Conservation (phyloP, 2,797 vertebrate genomes). For the Tiaroga cobitis region DNA sequence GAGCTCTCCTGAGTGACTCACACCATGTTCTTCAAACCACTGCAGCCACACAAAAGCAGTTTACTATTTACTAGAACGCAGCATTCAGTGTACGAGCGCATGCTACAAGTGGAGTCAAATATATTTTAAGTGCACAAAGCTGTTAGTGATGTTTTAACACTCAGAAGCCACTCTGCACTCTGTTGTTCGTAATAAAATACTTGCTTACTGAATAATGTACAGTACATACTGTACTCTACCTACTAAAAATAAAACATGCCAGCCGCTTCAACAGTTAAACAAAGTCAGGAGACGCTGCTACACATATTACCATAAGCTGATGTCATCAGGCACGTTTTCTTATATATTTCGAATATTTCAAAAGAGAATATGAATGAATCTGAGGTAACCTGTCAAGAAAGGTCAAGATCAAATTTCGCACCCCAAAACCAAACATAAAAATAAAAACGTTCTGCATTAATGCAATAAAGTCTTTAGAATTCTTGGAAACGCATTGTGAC, state of each 20-base stretch:
- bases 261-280: not conserved
- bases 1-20: constrained; percentile 23
- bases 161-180: not conserved
- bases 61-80: constrained; percentile 11
- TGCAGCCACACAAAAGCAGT: constrained; percentile 12
- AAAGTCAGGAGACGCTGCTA: not conserved
- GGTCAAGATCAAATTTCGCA: not conserved
- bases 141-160: not conserved
- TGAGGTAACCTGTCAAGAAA: too few species aligned
- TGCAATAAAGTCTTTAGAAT: not conserved
- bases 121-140: not conserved
- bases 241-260: too few species aligned
- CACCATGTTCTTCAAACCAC: constrained; percentile 6
- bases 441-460: not conserved
- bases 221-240: not conserved
- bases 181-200: not conserved
- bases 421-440: not conserved
- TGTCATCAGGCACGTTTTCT: not conserved
- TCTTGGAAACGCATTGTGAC: not conserved
- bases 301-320: too few species aligned
- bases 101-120: not conserved
- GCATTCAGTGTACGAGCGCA: not conserved
- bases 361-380: not conserved
- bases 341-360: not conserved
- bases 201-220: not conserved